Base-by-base conservation (phyloP, 1,140 invertebrate species). In the Polypedilum pembai region DNA sequence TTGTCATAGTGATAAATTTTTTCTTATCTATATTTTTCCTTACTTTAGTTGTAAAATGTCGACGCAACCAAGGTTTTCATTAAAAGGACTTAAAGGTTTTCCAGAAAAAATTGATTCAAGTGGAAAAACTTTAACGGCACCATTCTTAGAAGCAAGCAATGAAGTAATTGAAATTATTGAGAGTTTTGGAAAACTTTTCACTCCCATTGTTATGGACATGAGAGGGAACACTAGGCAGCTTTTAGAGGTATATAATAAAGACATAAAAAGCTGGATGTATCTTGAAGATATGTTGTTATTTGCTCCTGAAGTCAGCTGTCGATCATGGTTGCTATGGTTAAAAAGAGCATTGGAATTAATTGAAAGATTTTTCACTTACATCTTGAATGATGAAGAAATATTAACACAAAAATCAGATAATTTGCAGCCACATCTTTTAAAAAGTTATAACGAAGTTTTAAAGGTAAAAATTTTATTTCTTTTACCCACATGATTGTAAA, bases 211-310 rank as follows among this genome's bases (percentile, higher is more conserved):
- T 78, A 86, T 86, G 82, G 90, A 92, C 78, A 89, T 92, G 85
- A 86, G 87, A 80, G 87, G 86, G 78, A 92, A 91, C 81, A 87
- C 92, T 78, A 85, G 88, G 78, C 90, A 91, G 87, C 81, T 92
- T 73, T 83, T 80, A 7, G 85, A 85, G 74, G 83, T 81, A 77
- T 89, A 87, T 79, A 78, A 81, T n/a, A 77, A 78, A 41, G 82
- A 89, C 77, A 83, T 80, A 77, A 77, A 85, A 75, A 84, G 83
- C 74, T 84, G 88, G 78, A 80, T 83, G 10, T 89, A 86, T 78
- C 79, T 92, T 65, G 86, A 91, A 76, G 87, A 89, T 79, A 85
- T 92, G 82, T 86, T 91, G 77, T 78, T 88, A 66, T 80, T 82
- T 41, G 89, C 89, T 80, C 81, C 65, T 18, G 17, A 21, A 82